phyloP scores from a whole-genome alignment of 2,888 invertebrate species.

The Scotopteryx bipunctaria region DNA sequence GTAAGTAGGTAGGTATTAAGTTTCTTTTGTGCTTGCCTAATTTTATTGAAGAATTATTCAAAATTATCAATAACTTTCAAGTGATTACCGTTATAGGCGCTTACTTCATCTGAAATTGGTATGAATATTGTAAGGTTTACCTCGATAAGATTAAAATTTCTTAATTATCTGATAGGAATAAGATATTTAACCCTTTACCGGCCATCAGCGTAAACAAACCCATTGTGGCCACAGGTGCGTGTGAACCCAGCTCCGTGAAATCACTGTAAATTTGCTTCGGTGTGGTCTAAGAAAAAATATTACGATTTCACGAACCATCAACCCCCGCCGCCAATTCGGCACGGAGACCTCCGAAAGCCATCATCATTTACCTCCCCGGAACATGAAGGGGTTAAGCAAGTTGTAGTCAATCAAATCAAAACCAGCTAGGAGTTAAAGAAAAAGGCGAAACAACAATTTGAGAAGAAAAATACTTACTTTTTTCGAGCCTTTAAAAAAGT shows the following conservation, averaged over 20 bases:
- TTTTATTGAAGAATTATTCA: neutral
- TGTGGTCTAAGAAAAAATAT: conserved; percentile 76
- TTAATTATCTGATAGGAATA: conserved; percentile 31
- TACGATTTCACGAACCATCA: conserved; percentile 76
- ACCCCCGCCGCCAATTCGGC: conserved; percentile 72
- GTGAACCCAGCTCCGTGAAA: conserved; percentile 78
- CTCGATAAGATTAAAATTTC: neutral
- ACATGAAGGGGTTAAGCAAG: conserved; percentile 31
- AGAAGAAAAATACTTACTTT: too few species aligned
- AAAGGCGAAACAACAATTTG: neutral
- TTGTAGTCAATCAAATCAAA: conserved; percentile 36
- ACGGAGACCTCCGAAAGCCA: conserved; percentile 63
- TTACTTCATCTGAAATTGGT: too few species aligned
- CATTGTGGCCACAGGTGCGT: conserved; percentile 68
- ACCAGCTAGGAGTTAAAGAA: conserved; percentile 43
- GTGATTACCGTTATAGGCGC: too few species aligned
- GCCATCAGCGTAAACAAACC: conserved; percentile 60
- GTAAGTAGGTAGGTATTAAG: neutral
- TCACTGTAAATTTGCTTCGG: conserved; percentile 77
- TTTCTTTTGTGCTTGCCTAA: neutral
- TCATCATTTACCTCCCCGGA: conserved; percentile 66
- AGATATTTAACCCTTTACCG: conserved; percentile 49
- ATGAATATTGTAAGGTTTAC: too few species aligned
- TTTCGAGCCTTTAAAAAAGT: too few species aligned
- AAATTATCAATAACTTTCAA: too few species aligned